Evolutionary conservation across 2,888 invertebrate species (phyloP), one percentile per base, ranked within the genome.

Genomic region (Tetragonisca angustula): DNA sequence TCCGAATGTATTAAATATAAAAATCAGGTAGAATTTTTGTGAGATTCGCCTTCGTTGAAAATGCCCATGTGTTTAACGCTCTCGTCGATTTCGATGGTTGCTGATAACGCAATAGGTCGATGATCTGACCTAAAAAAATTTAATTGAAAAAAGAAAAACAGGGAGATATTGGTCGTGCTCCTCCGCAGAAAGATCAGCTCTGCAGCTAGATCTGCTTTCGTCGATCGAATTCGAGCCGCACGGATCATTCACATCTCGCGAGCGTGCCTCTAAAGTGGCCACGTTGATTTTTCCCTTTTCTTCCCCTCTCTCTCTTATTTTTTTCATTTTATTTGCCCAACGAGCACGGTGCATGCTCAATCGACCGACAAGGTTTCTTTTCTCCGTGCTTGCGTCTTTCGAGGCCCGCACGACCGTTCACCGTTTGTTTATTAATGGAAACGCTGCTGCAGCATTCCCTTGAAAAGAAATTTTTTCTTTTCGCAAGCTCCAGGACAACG

Each of bases 371-470:
- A 59, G 56, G 56, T 59, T 56, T 59, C 56, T n/a, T 59, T 59
- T 15, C n/a, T n/a, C 56, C 15, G 56, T 24, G 56, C n/a, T n/a
- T 59, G 56, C 15, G 24, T n/a, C 56, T 59, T 59, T 59, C 15
- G n/a, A n/a, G 15, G 2, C n/a, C n/a, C 5, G 56, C 56, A 56
- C 56, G 56, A n/a, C 15, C 5, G 56, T 56, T 21, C 56, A 59
- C n/a, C n/a, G 56, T 59, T 59, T 59, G n/a, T 59, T n/a, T 59
- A 59, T 59, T 59, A 59, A 59, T 59, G 56, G n/a, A 59, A 59
- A 59, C n/a, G 15, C 15, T 43, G n/a, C 56, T n/a, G 56, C n/a
- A 59, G n/a, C n/a, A 24, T 59, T 59, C 13, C n/a, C n/a, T 59
- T 15, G 56, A n/a, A 59, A 59, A n/a, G n/a, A 59, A 59, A 59